A percentile compares a stretch with the other conserved stretches of the same genome.
phyloP scores from a whole-genome alignment of 2,888 invertebrate genomes.

The Noctua janthina region DNA sequence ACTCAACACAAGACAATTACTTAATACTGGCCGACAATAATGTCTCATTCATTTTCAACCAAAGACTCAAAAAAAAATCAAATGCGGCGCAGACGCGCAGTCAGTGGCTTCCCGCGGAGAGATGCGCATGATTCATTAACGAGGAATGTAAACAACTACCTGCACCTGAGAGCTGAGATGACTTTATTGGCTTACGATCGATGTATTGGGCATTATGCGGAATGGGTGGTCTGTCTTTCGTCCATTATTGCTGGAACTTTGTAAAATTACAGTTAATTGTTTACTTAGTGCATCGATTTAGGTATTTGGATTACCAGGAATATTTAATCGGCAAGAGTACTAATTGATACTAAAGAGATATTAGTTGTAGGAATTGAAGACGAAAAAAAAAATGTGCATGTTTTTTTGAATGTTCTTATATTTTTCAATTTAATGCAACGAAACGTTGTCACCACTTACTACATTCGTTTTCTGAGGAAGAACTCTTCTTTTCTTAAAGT shows the following conservation, averaged over 20 bases:
- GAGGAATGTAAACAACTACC: conserved; percentile 79
- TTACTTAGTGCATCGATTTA: background rate
- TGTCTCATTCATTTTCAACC: conserved; percentile 39
- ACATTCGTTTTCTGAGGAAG: background rate
- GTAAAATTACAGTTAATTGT: background rate
- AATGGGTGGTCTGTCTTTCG: conserved; percentile 12
- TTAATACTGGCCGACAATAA: conserved; percentile 37
- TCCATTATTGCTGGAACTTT: conserved; percentile 28
- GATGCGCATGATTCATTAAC: conserved; percentile 77
- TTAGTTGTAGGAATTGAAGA: background rate
- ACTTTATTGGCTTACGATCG: conserved; percentile 41
- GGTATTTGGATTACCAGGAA: background rate
- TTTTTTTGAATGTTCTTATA: background rate
- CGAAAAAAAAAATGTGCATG: background rate
- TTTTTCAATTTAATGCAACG: background rate
- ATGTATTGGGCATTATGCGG: background rate
- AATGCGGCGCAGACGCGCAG: conserved; percentile 42
- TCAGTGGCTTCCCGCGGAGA: conserved; percentile 68
- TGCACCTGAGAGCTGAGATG: conserved; percentile 66
- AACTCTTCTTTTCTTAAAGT: background rate
- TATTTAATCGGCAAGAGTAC: background rate
- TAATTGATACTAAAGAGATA: background rate
- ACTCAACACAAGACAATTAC: conserved; percentile 29
- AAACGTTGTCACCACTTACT: background rate
- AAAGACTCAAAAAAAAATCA: conserved; percentile 37